phyloP scores from a whole-genome alignment of 1,140 invertebrate genomes.

The Drosophila equinoxialis region DNA sequence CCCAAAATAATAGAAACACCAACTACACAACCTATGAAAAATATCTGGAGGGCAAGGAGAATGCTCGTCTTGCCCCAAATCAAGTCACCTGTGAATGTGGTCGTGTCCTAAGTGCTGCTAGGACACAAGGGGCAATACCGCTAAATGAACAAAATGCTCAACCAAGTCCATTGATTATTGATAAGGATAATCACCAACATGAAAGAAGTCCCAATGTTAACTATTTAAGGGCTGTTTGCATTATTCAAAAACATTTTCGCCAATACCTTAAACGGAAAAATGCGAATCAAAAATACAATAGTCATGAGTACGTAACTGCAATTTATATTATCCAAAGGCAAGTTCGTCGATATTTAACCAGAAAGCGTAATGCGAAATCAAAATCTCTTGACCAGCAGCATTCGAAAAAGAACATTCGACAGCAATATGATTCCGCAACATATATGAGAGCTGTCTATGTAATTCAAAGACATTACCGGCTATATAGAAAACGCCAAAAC shows the following conservation, averaged over 20 bases:
- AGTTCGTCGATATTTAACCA: conserved; percentile 43
- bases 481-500: conserved; percentile 37
- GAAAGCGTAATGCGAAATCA: conserved; percentile 26
- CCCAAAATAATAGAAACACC: conserved; percentile 32
- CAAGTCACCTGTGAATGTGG: conserved; percentile 58
- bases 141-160: not conserved
- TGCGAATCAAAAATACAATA: conserved; percentile 31
- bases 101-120: conserved; percentile 34
- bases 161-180: not conserved
- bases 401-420: not conserved
- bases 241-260: conserved; percentile 58
- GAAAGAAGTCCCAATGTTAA: conserved; percentile 4
- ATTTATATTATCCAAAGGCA: conserved; percentile 63
- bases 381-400: conserved; percentile 3
- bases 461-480: conserved; percentile 57
- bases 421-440: conserved; percentile 28
- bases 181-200: not conserved
- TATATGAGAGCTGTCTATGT: conserved; percentile 53
- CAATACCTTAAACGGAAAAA: conserved; percentile 51
- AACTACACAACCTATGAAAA: conserved; percentile 65
- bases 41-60: conserved; percentile 43
- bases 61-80: conserved; percentile 1
- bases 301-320: conserved; percentile 49
- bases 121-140: not conserved
- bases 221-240: conserved; percentile 50